A percentile compares a stretch with the other conserved stretches of the same genome.
Conservation (phyloP, 2,888 invertebrate genomes). For the Romanomermis culicivorax region DNA sequence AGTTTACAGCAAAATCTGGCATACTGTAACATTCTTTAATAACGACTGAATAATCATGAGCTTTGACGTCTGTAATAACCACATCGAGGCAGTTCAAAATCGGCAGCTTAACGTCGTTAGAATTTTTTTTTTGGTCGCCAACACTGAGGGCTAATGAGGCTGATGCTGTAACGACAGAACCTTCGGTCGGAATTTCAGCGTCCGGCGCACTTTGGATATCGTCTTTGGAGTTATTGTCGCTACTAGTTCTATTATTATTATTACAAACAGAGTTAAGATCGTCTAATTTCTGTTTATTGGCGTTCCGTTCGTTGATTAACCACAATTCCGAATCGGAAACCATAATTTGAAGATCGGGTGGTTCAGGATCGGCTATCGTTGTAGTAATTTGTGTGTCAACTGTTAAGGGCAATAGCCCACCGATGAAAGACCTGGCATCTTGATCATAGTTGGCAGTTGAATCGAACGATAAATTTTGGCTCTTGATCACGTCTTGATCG, state of each 20-base stretch:
- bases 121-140: too few relatives aligned
- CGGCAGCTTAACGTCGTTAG: neutral
- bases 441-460: neutral
- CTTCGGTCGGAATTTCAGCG: too few relatives aligned
- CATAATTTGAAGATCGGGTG: neutral
- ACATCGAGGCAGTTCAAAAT: neutral
- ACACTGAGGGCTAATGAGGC: too few relatives aligned
- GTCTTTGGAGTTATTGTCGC: neutral
- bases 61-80: neutral
- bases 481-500: too few relatives aligned
- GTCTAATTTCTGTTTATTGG: neutral
- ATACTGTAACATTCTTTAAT: neutral
- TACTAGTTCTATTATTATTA: neutral
- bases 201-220: neutral
- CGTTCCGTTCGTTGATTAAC: constrained; percentile 1
- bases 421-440: neutral
- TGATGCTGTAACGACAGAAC: too few relatives aligned
- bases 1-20: too few relatives aligned
- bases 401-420: too few relatives aligned
- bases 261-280: too few relatives aligned
- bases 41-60: neutral
- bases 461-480: too few relatives aligned
- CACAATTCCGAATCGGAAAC: constrained; percentile 3
- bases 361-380: neutral
- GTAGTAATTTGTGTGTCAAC: too few relatives aligned